phyloP scores from a whole-genome alignment of 2,888 invertebrate species.

The Nemotelus nigrinus region DNA sequence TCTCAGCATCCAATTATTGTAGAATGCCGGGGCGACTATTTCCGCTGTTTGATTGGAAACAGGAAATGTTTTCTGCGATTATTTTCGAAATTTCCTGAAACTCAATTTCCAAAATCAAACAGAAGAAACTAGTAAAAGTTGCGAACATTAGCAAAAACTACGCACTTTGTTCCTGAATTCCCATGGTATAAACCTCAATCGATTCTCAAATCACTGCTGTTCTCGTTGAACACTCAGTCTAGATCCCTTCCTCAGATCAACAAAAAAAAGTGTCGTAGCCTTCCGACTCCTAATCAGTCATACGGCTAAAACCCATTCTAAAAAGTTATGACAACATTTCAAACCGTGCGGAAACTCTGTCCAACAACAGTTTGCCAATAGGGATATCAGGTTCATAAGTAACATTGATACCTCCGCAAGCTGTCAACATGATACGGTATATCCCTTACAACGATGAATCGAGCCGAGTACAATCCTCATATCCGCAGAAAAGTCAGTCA shows the following conservation, averaged over 20 bases:
- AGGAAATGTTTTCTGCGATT: no score
- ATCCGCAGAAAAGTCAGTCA: slow-evolving; percentile 24
- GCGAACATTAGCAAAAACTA: no score
- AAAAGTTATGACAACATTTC: background rate
- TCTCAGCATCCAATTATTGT: no score
- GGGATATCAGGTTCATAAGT: slow-evolving; percentile 44
- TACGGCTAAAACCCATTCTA: background rate
- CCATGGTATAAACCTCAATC: no score
- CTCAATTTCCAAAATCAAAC: no score
- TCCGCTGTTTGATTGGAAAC: no score
- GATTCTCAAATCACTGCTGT: no score
- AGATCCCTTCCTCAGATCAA: slow-evolving; percentile 20
- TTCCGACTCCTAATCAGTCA: background rate
- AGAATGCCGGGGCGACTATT: no score
- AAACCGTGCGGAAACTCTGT: slow-evolving; percentile 27
- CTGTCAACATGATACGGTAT: slow-evolving; percentile 48
- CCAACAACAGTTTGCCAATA: slow-evolving; percentile 46
- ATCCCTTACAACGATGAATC: slow-evolving; percentile 45
- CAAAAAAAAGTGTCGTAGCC: background rate
- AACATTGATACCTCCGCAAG: slow-evolving; percentile 48
- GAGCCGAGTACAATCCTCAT: slow-evolving; percentile 14
- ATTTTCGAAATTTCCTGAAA: no score
- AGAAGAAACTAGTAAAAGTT: no score
- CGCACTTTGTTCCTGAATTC: no score
- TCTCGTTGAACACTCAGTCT: background rate